These are phyloP conservation scores for Papilio aristodemus DNA, from an alignment of 1,140 invertebrate genomes.

Conservation along the genomic window DNA sequence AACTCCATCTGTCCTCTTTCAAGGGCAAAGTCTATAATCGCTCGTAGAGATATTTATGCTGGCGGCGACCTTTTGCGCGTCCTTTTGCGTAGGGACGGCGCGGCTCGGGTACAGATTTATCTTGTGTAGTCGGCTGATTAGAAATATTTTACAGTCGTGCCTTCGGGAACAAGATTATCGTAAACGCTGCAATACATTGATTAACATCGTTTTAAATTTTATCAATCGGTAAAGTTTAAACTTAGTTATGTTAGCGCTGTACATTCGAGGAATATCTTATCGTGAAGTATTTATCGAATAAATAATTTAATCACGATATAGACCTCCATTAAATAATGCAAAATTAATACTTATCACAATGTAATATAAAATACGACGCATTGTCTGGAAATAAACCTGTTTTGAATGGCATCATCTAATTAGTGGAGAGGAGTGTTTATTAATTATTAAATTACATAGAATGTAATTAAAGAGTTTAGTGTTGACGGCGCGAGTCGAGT, in stretches of 20 bases:
- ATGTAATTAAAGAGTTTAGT: not conserved
- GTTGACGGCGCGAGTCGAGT: too few relatives aligned
- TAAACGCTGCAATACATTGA: not conserved
- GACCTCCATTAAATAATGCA: not conserved
- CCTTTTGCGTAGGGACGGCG: conserved; percentile 28
- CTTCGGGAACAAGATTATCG: not conserved
- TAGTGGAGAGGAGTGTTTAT: not conserved
- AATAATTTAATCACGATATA: not conserved
- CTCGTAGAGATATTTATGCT: conserved; percentile 43
- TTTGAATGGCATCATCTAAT: conserved; percentile 9
- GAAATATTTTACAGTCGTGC: conserved; percentile 5
- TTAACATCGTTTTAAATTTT: not conserved
- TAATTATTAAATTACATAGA: conserved; percentile 3
- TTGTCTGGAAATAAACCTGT: conserved; percentile 8
- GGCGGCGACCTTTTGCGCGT: conserved; percentile 43
- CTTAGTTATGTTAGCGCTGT: not conserved
- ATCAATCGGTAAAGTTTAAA: conserved; percentile 1
- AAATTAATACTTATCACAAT: too few relatives aligned
- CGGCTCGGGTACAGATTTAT: conserved; percentile 1
- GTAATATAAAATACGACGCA: not conserved
- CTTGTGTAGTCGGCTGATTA: not conserved
- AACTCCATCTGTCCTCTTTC: conserved; percentile 50
- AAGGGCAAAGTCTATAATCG: conserved; percentile 55
- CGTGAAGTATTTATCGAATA: not conserved
- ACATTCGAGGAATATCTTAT: not conserved